A percentile compares a stretch with the other conserved stretches of the same genome.
Evolutionary conservation across 2,113 vertebrate species (phyloP).

Genomic region (Eurypyga helias): DNA sequence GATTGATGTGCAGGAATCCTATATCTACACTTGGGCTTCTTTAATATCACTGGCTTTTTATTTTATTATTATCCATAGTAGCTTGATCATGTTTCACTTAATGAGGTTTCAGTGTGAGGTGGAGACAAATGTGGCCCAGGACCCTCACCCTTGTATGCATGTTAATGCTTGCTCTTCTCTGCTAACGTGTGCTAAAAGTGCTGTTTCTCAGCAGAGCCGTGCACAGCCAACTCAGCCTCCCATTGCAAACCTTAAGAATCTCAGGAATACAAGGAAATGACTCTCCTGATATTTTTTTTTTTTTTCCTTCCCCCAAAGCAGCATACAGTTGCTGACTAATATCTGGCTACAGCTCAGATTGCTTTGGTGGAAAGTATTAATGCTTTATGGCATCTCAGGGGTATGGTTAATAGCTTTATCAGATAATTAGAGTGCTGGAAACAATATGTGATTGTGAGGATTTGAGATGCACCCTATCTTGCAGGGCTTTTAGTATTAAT

Average conservation of each 20-base stretch:
- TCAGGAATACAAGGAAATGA: neutral
- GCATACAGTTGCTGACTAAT: neutral
- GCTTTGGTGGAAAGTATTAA: conserved; percentile 4
- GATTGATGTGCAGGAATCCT: neutral
- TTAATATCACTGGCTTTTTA: neutral
- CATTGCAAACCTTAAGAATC: neutral
- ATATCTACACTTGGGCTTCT: neutral
- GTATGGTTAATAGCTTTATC: neutral
- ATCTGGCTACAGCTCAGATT: neutral
- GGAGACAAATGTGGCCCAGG: neutral
- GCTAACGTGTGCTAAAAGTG: rapidly evolving
- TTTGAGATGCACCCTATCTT: neutral
- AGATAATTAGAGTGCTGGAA: conserved; percentile 57
- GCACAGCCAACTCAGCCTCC: neutral
- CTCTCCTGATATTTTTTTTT: neutral
- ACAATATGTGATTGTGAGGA: neutral
- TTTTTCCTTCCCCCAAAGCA: neutral
- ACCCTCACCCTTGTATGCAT: rapidly evolving
- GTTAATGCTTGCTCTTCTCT: neutral
- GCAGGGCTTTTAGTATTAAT: neutral
- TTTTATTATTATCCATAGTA: neutral
- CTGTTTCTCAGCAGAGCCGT: neutral
- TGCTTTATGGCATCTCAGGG: neutral
- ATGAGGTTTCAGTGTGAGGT: neutral
- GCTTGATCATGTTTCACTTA: neutral